phyloP scores from a whole-genome alignment of 2,113 vertebrate species.

The Catharus minimus region DNA sequence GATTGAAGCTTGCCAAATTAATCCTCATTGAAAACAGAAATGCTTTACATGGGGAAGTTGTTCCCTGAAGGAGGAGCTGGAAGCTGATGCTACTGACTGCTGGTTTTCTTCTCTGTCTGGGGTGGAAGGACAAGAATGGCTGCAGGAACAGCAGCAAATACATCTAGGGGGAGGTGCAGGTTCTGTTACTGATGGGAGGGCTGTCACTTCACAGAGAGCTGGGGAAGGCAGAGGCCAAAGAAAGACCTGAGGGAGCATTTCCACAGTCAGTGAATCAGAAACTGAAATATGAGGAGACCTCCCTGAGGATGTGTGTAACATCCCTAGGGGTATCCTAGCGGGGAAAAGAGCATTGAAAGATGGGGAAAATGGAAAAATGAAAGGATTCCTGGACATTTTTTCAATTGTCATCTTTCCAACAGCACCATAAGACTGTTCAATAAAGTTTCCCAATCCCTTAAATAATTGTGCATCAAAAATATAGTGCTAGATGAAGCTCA shows the following conservation, averaged over 20 bases:
- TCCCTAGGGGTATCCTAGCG: not conserved
- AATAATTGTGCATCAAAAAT: not conserved
- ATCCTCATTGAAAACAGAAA: not conserved
- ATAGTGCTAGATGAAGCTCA: not conserved
- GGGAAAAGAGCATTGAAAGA: not conserved
- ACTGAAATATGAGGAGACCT: not conserved
- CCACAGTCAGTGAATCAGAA: not conserved
- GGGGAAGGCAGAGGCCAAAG: not conserved
- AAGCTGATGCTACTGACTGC: not conserved
- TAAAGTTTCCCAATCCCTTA: not conserved
- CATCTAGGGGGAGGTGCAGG: not conserved
- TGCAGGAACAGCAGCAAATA: not conserved
- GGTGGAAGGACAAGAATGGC: not conserved
- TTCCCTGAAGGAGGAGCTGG: not conserved
- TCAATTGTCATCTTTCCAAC: not conserved
- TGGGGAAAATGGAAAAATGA: not conserved
- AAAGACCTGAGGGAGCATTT: not conserved
- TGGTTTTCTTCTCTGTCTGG: not conserved
- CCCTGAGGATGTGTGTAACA: not conserved
- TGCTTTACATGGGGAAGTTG: rapidly evolving
- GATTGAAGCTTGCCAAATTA: not conserved
- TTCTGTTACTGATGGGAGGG: not conserved
- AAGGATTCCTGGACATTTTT: not conserved
- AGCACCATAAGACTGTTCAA: not conserved
- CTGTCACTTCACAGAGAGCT: not conserved